These are phyloP conservation scores for Manduca sexta DNA, from an alignment of 1,140 invertebrate genomes.

Conservation along the genomic window DNA sequence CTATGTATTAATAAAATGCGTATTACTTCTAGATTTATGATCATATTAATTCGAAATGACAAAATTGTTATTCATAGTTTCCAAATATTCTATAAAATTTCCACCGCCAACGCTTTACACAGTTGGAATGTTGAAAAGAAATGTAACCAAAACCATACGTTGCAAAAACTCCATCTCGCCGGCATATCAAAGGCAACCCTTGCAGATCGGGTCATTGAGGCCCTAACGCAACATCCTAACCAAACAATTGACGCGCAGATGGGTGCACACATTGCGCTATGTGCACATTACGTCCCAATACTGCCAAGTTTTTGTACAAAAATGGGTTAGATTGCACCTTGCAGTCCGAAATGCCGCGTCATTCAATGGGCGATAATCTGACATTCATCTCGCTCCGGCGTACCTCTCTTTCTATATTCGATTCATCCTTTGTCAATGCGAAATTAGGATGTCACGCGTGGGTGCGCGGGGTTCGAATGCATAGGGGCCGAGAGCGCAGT, in stretches of 20 bases:
- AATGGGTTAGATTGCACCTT: constrained; percentile 65
- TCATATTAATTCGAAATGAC: too few species aligned
- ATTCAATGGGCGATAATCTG: constrained; percentile 47
- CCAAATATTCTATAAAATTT: too few species aligned
- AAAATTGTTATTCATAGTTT: too few species aligned
- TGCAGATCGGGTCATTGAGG: constrained; percentile 33
- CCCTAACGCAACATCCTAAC: constrained; percentile 44
- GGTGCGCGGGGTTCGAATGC: constrained; percentile 27
- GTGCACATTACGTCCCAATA: constrained; percentile 34
- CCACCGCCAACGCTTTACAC: not conserved
- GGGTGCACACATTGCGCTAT: constrained; percentile 51
- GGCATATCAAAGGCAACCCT: constrained; percentile 49
- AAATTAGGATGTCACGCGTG: constrained; percentile 60
- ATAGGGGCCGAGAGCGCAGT: not conserved
- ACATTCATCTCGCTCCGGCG: constrained; percentile 28
- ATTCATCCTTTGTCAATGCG: constrained; percentile 48
- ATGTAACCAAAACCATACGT: not conserved
- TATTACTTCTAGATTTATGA: too few species aligned
- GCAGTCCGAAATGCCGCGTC: constrained; percentile 39
- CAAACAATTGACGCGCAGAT: constrained; percentile 59
- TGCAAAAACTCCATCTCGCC: constrained; percentile 28
- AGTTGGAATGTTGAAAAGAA: not conserved
- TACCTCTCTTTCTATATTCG: constrained; percentile 27
- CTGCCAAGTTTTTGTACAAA: constrained; percentile 49
- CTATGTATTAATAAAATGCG: too few species aligned